Evolutionary conservation across 2,113 vertebrate species (phyloP).

Genomic region (Prunella himalayana): DNA sequence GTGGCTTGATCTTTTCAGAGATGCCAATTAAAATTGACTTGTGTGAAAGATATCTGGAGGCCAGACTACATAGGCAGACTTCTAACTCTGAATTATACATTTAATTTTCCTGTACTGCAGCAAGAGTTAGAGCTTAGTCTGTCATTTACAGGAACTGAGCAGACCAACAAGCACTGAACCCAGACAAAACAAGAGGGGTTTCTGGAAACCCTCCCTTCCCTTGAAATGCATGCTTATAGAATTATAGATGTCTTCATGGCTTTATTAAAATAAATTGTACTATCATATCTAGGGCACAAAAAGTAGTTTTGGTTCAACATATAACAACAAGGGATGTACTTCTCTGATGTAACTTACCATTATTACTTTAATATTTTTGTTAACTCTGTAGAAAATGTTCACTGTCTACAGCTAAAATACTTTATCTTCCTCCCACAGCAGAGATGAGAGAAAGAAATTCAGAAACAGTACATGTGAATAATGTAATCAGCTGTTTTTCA

Average conservation of each 20-base stretch:
- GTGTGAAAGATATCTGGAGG: background rate
- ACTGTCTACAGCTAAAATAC: background rate
- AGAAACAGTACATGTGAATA: background rate
- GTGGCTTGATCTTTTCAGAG: background rate
- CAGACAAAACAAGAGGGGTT: background rate
- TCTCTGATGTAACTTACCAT: background rate
- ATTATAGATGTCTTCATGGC: background rate
- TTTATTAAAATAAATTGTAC: background rate
- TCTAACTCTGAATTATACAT: background rate
- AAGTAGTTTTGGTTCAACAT: background rate
- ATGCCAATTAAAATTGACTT: background rate
- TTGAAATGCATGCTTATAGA: background rate
- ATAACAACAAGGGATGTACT: background rate
- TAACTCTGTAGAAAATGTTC: background rate
- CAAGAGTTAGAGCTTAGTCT: background rate
- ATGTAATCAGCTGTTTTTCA: background rate
- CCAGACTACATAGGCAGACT: background rate
- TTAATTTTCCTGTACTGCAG: background rate
- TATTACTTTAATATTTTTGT: background rate
- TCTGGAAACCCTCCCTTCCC: background rate
- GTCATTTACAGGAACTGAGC: background rate
- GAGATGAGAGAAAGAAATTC: background rate
- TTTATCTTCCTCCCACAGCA: background rate
- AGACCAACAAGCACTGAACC: background rate
- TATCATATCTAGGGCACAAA: background rate